A percentile compares a stretch with the other conserved stretches of the same genome.
These are phyloP conservation scores for Cantharis lateralis DNA, from an alignment of 2,888 invertebrate genomes.

Conservation along the genomic window DNA sequence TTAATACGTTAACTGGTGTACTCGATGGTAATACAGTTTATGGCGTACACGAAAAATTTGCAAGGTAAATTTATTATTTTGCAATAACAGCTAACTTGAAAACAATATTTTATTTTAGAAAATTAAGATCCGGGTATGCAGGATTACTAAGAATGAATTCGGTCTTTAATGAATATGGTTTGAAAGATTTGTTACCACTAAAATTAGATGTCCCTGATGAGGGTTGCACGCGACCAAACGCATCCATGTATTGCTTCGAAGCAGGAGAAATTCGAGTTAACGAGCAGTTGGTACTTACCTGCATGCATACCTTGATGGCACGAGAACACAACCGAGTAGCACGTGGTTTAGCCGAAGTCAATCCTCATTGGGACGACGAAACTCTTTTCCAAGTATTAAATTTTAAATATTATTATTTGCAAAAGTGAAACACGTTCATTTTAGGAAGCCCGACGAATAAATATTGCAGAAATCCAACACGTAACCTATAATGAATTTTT, in stretches of 20 bases:
- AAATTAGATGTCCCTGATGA: conserved; percentile 90
- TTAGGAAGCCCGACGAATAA: conserved; percentile 78
- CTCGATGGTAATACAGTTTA: conserved; percentile 91
- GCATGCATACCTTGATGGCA: conserved; percentile 91
- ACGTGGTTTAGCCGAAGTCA: conserved; percentile 72
- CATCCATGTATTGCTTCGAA: conserved; percentile 91
- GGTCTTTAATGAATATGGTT: conserved; percentile 82
- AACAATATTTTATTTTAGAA: conserved; percentile 58
- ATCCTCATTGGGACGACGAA: conserved; percentile 94
- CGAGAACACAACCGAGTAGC: conserved; percentile 90
- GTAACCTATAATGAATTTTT: conserved; percentile 90
- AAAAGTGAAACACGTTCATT: conserved; percentile 19
- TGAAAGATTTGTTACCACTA: conserved; percentile 85
- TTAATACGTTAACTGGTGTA: conserved; percentile 84
- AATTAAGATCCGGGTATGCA: conserved; percentile 79
- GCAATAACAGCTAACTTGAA: not conserved
- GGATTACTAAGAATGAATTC: conserved; percentile 88
- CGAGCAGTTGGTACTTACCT: conserved; percentile 86
- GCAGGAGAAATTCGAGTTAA: conserved; percentile 92
- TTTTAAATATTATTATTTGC: not conserved
- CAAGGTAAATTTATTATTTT: conserved; percentile 61
- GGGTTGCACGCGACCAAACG: conserved; percentile 87
- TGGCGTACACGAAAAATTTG: conserved; percentile 80
- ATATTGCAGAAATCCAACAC: conserved; percentile 86
- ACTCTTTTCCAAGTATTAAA: conserved; percentile 74